phyloP scores from a whole-genome alignment of 1,140 invertebrate genomes.

The Papilio glaucus region DNA sequence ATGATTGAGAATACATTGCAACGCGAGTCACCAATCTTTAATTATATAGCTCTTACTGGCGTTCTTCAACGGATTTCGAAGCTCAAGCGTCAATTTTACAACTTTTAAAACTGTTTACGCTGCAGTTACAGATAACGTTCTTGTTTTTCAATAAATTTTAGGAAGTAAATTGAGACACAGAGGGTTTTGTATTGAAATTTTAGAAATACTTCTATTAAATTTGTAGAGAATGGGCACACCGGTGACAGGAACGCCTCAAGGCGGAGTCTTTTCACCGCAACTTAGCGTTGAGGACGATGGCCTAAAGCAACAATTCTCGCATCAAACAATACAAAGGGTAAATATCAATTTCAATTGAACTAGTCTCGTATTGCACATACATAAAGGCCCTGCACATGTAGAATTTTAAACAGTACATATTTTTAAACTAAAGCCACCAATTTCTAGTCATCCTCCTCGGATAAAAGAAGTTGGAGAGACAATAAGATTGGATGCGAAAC shows the following conservation, averaged over 20 bases:
- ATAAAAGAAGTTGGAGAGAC: slow-evolving; percentile 78
- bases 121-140: too few relatives aligned
- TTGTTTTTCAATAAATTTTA: background rate
- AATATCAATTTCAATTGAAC: slow-evolving; percentile 51
- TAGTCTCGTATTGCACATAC: slow-evolving; percentile 43
- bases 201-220: slow-evolving; percentile 40
- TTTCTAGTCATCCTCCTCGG: slow-evolving; percentile 79
- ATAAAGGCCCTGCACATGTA: slow-evolving; percentile 51
- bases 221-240: slow-evolving; percentile 73
- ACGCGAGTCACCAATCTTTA: too few relatives aligned
- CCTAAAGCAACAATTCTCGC: slow-evolving; percentile 77
- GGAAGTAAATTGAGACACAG: background rate
- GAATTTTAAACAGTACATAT: slow-evolving; percentile 47
- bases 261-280: slow-evolving; percentile 71
- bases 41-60: too few relatives aligned
- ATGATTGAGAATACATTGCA: too few relatives aligned
- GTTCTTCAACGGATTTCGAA: too few relatives aligned
- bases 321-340: slow-evolving; percentile 79
- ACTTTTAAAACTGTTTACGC: too few relatives aligned
- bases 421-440: slow-evolving; percentile 70
- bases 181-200: slow-evolving; percentile 13
- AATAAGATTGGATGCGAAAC: slow-evolving; percentile 81
- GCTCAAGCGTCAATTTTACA: too few relatives aligned
- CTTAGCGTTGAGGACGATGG: slow-evolving; percentile 77
- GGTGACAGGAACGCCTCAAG: slow-evolving; percentile 72